phyloP scores from a whole-genome alignment of 2,113 vertebrate genomes.

The Rhynchopsitta pachyrhyncha region DNA sequence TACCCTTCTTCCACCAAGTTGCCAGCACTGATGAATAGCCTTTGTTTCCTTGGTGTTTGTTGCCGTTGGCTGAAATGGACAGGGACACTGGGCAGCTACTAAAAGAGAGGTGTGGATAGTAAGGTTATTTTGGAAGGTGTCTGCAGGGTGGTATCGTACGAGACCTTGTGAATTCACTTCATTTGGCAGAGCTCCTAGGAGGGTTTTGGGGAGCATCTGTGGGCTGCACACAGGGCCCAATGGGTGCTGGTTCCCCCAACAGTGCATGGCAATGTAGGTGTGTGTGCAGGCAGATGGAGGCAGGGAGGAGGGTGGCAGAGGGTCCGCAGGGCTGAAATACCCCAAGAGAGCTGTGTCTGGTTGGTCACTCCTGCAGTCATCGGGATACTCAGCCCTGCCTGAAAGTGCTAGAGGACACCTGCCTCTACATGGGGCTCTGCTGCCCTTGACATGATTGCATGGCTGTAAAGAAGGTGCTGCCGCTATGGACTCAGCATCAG shows the following conservation, averaged over 20 bases:
- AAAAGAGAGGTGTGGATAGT: background rate
- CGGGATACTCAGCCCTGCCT: background rate
- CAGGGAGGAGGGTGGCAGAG: background rate
- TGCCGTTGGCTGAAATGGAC: background rate
- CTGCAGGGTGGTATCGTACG: background rate
- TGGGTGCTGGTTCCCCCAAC: background rate
- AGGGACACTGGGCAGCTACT: rapidly evolving
- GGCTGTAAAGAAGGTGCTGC: background rate
- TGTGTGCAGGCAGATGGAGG: background rate
- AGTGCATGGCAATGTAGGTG: background rate
- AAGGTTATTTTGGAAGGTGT: background rate
- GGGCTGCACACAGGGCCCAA: background rate
- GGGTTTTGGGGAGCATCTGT: background rate
- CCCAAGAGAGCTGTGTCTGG: background rate
- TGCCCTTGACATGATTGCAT: background rate
- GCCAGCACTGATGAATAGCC: background rate
- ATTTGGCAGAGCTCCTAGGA: background rate
- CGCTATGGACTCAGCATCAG: background rate
- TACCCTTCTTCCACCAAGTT: background rate
- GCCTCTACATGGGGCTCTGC: background rate
- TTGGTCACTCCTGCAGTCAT: background rate
- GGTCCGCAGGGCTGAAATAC: background rate
- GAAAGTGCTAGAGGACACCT: background rate
- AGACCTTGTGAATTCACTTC: background rate
- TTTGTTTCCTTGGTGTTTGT: background rate